These are phyloP conservation scores for Alcis repandata DNA, from an alignment of 2,888 invertebrate species.

Conservation along the genomic window DNA sequence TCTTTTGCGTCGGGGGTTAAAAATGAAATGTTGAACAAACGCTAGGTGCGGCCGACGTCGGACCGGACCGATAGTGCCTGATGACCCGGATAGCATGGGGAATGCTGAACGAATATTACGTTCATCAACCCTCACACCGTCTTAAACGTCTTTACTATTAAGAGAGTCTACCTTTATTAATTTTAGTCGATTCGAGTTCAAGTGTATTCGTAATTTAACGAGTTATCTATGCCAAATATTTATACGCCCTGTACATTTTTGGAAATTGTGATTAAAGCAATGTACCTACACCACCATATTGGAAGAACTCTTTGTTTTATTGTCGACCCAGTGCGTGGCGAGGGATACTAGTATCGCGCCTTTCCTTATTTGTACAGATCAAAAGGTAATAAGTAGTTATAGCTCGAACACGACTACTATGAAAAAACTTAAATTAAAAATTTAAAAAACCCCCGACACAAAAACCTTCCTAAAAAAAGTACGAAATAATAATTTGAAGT, in stretches of 20 bases:
- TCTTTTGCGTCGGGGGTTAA: too few species aligned
- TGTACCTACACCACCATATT: slow-evolving; percentile 63
- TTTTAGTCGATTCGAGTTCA: slow-evolving; percentile 59
- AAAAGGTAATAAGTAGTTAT: too few species aligned
- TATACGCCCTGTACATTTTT: slow-evolving; percentile 74
- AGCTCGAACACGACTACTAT: too few species aligned
- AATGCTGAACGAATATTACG: too few species aligned
- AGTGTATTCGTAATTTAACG: slow-evolving; percentile 67
- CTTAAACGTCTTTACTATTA: slow-evolving; percentile 26
- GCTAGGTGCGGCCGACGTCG: background rate
- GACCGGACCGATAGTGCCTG: background rate
- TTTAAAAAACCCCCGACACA: too few species aligned
- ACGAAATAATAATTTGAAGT: too few species aligned
- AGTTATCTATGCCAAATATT: slow-evolving; percentile 80
- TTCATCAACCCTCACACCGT: slow-evolving; percentile 67
- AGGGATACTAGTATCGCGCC: too few species aligned
- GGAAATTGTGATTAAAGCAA: slow-evolving; percentile 70
- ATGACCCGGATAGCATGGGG: slow-evolving; percentile 6
- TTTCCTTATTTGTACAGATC: too few species aligned
- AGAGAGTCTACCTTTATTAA: slow-evolving; percentile 72
- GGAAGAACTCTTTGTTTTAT: slow-evolving; percentile 49
- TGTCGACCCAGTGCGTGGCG: slow-evolving; percentile 16
- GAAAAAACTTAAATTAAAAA: too few species aligned
- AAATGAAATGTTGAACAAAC: slow-evolving; percentile 81
- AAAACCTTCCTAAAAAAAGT: too few species aligned